Evolutionary conservation across 2,797 vertebrate genomes (phyloP).

Genomic region (Coregonus ussuriensis): DNA sequence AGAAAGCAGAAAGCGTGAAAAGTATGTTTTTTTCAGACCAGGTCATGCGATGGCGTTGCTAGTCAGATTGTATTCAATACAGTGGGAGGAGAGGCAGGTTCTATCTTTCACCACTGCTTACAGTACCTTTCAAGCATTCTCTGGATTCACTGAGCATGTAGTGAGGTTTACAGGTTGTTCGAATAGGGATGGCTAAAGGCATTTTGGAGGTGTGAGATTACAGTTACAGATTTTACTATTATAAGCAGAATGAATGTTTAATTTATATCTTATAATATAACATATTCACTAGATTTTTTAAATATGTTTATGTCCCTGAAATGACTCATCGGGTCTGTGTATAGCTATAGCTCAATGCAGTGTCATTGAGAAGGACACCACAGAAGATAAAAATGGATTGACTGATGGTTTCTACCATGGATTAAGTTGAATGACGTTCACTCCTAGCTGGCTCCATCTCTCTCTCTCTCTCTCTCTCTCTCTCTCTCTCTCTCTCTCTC

Average conservation of each 20-base stretch:
- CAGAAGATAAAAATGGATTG: conserved; percentile 13
- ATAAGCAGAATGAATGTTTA: background rate
- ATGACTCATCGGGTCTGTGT: background rate
- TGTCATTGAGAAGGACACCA: conserved; percentile 12
- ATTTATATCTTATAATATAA: background rate
- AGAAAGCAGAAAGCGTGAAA: conserved; percentile 26
- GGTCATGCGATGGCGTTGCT: conserved; percentile 1
- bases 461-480: too few species aligned
- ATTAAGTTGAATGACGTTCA: conserved; percentile 33
- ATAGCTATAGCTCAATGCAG: background rate
- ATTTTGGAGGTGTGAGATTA: background rate
- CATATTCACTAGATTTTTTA: background rate
- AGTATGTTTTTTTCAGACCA: conserved; percentile 2
- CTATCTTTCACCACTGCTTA: background rate
- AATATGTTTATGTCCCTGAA: background rate
- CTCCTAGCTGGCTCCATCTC: conserved; percentile 15
- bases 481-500: too few species aligned
- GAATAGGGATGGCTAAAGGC: background rate
- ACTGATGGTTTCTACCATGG: conserved; percentile 10
- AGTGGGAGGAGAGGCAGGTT: background rate
- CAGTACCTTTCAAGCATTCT: background rate
- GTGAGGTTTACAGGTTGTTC: background rate
- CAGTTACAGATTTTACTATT: background rate
- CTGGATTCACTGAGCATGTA: background rate
- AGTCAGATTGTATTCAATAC: background rate